phyloP scores from a whole-genome alignment of 2,113 vertebrate species.

The Strix uralensis region DNA sequence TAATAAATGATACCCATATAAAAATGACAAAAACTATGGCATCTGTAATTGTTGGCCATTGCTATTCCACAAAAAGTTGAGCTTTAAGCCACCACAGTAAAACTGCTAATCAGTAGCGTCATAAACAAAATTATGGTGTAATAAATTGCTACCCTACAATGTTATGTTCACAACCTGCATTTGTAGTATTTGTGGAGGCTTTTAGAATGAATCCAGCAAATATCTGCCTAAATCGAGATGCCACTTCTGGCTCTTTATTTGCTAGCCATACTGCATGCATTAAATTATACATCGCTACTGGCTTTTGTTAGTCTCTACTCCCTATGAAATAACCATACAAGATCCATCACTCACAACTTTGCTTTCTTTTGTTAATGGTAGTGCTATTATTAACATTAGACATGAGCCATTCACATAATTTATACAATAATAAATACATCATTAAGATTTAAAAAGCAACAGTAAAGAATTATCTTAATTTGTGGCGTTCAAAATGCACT shows the following conservation, averaged over 20 bases:
- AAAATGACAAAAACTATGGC: background rate
- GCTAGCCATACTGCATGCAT: background rate
- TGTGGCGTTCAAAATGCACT: background rate
- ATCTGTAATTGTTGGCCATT: background rate
- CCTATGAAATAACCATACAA: background rate
- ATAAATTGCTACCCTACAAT: slow-evolving; percentile 1
- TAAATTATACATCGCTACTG: background rate
- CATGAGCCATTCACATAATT: background rate
- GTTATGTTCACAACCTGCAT: background rate
- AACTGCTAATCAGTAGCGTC: background rate
- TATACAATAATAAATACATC: background rate
- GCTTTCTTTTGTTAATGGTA: background rate
- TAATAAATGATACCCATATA: background rate
- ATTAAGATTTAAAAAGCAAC: slow-evolving; percentile 7
- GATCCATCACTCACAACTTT: background rate
- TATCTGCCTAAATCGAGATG: background rate
- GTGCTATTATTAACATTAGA: background rate
- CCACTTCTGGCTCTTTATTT: background rate
- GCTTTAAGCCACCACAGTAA: background rate
- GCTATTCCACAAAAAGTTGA: background rate
- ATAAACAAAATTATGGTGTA: slow-evolving; percentile 1
- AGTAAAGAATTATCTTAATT: slow-evolving; percentile 11
- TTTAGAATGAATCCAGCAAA: slow-evolving; percentile 2
- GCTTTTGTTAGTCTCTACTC: background rate
- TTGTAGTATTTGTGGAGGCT: background rate